phyloP scores from a whole-genome alignment of 2,797 vertebrate genomes.

The Enteromius fasciolatus region DNA sequence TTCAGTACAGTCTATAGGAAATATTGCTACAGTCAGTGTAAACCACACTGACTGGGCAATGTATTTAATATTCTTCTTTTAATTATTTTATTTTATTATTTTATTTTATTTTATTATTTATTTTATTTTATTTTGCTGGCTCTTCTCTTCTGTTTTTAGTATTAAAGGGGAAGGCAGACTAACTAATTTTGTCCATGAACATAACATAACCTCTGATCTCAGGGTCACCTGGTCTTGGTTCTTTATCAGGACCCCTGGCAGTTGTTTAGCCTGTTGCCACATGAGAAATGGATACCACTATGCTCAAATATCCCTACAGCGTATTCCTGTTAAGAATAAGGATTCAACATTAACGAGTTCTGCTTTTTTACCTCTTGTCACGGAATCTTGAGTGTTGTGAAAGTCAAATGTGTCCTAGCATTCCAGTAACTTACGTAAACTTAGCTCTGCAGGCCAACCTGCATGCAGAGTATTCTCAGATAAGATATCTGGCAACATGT shows the following conservation, averaged over 20 bases:
- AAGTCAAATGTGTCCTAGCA: constrained; percentile 36
- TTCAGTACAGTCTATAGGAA: not conserved
- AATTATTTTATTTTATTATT: no score
- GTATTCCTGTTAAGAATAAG: constrained; percentile 8
- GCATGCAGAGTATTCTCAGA: constrained; percentile 49
- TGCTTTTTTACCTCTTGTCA: constrained; percentile 20
- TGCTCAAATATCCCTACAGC: constrained; percentile 15
- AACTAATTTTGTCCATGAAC: constrained; percentile 36
- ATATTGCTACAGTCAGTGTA: not conserved
- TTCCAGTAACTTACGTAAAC: constrained; percentile 42
- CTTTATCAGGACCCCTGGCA: constrained; percentile 51
- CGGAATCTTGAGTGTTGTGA: constrained; percentile 23
- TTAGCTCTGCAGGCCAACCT: constrained; percentile 31
- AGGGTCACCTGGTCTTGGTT: constrained; percentile 35
- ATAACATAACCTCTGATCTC: constrained; percentile 22
- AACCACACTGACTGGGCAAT: not conserved
- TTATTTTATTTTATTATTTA: no score
- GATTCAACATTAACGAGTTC: constrained; percentile 1
- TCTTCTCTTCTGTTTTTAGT: not conserved
- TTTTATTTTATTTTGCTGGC: not conserved
- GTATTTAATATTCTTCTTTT: not conserved
- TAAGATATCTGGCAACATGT: constrained; percentile 56
- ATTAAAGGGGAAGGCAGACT: constrained; percentile 10
- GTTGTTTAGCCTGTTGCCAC: constrained; percentile 38
- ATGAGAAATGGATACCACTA: constrained; percentile 35